phyloP scores from a whole-genome alignment of 1,140 invertebrate species.

The Drosophila nikananu region DNA sequence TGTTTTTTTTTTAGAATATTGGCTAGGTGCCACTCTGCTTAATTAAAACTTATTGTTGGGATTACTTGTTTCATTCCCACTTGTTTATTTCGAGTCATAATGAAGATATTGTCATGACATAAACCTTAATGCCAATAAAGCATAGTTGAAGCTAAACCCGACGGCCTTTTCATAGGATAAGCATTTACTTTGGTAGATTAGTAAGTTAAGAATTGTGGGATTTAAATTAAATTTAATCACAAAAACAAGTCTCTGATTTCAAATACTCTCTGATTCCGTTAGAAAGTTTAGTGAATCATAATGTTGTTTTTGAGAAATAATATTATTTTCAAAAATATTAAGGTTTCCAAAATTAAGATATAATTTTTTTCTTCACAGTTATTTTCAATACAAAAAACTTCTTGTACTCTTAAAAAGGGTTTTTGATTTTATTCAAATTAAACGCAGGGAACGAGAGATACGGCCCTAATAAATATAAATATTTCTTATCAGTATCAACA shows the following conservation, averaged over 20 bases:
- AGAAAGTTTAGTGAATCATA: not conserved
- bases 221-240: too few relatives aligned
- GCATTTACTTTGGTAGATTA: not conserved
- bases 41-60: conserved; percentile 33
- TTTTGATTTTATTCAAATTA: too few relatives aligned
- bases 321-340: too few relatives aligned
- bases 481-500: too few relatives aligned
- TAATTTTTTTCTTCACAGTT: not conserved
- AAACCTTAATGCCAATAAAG: not conserved
- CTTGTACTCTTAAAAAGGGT: not conserved
- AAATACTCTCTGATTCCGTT: not conserved
- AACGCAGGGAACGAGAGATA: too few relatives aligned
- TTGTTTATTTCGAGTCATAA: conserved; percentile 7
- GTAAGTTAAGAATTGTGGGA: too few relatives aligned
- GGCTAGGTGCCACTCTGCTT: conserved; percentile 11
- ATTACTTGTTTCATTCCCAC: not conserved
- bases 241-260: not conserved
- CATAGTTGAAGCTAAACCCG: not conserved
- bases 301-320: not conserved
- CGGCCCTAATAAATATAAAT: too few relatives aligned
- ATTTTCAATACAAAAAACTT: not conserved
- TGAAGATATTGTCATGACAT: not conserved
- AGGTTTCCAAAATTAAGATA: not conserved
- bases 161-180: not conserved
- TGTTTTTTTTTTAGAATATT: not conserved